phyloP scores from a whole-genome alignment of 2,797 vertebrate species.

The Peromyscus attwateri region DNA sequence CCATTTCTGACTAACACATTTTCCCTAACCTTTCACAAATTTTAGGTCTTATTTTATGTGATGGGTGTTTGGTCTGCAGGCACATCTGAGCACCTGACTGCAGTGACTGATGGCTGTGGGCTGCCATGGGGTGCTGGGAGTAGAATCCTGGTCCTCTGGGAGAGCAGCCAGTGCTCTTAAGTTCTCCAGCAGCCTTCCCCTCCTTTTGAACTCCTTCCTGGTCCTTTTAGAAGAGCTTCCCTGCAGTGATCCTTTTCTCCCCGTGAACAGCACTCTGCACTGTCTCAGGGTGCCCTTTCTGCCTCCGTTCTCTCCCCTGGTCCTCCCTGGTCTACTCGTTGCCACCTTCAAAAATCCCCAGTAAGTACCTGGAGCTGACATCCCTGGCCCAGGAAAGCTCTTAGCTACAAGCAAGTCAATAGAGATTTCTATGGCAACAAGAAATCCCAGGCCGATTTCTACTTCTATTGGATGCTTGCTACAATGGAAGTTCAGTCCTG shows the following conservation, averaged over 20 bases:
- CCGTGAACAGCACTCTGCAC: background rate
- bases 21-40: background rate
- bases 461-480: background rate
- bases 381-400: background rate
- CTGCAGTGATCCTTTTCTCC: background rate
- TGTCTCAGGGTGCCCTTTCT: background rate
- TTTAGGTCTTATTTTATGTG: too few relatives aligned
- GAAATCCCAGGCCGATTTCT: background rate
- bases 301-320: background rate
- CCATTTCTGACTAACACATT: background rate
- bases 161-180: background rate
- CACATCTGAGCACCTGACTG: background rate
- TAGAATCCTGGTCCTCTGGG: background rate
- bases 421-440: background rate
- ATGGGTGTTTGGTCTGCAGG: background rate
- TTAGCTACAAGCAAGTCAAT: background rate
- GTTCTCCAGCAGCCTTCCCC: background rate
- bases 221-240: background rate
- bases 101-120: background rate
- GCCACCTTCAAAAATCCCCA: background rate
- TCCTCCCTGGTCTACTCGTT: background rate
- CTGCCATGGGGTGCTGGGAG: background rate
- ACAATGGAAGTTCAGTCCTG: background rate
- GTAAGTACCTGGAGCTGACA: background rate
- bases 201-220: background rate